phyloP scores from a whole-genome alignment of 2,888 invertebrate genomes.

The Netelia fuscicornis region DNA sequence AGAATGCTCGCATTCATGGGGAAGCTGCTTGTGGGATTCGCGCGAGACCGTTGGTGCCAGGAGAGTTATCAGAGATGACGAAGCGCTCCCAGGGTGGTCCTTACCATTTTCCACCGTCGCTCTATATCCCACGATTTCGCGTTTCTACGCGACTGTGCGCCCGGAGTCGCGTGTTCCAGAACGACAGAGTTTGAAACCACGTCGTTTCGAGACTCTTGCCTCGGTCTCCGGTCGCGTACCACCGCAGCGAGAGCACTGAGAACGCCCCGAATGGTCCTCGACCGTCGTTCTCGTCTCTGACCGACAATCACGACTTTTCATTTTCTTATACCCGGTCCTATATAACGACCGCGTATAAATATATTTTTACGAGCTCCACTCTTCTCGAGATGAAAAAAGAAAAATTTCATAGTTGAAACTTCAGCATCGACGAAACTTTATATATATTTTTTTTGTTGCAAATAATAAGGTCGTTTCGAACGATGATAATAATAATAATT shows the following conservation, averaged over 20 bases:
- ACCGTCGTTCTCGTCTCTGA: constrained; percentile 50
- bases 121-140: constrained; percentile 37
- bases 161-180: constrained; percentile 38
- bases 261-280: constrained; percentile 61
- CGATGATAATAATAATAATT: constrained; percentile 1
- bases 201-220: constrained; percentile 46
- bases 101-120: constrained; percentile 76
- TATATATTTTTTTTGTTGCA: constrained; percentile 12
- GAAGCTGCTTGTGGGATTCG: constrained; percentile 58
- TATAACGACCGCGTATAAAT: constrained; percentile 31
- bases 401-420: background rate
- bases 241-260: constrained; percentile 16
- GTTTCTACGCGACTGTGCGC: constrained; percentile 25
- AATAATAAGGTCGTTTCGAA: background rate
- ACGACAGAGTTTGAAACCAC: constrained; percentile 59
- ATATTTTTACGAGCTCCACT: constrained; percentile 17
- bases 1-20: constrained; percentile 34
- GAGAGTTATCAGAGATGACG: constrained; percentile 83
- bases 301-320: constrained; percentile 58
- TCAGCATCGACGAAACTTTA: constrained; percentile 15
- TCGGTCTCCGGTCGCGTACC: constrained; percentile 16
- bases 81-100: constrained; percentile 81
- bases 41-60: constrained; percentile 68
- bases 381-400: constrained; percentile 8
- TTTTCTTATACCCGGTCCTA: constrained; percentile 23